Base-by-base conservation (phyloP, 2,113 vertebrate genomes). In the Sinocyclocheilus grahami region DNA sequence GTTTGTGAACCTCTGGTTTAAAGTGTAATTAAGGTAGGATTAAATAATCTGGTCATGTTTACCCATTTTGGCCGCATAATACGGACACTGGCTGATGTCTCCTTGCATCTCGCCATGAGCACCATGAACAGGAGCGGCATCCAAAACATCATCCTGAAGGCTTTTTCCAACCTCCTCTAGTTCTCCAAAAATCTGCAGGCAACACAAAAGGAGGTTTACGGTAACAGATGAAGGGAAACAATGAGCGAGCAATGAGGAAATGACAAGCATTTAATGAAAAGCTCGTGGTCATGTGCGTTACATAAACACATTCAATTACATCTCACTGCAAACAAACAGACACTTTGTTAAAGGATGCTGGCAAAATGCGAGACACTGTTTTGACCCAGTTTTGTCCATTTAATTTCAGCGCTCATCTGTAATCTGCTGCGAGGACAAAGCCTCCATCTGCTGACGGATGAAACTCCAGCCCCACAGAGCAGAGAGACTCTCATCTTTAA, bases 21-120 rank as follows among this genome's bases (percentile, higher is more conserved):
- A 76, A 0, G 24, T 14, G 6, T 13, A 51, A 46, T 24, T 14
- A 30, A 16, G 12, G 42, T 71, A 12, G 55, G 24, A 62, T 20
- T 55, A 6, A 58, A 22, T 30, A 20, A 5, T 58, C 33, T 53
- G 42, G 42, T 37, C 9, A 60, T 0, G 72, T 94, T 71, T 92
- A 97, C 96, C 96, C 71, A 89, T 95, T 84, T 95, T 93, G 12
- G 93, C 93, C n/a, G 95, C 86, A 4, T 97, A 98, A 93, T 97
- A 99, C 0, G 98, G 98, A 88, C 98, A 99, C 90, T 97, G 98
- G 83, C 91, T 95, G 58, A 95, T 58, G 90, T 99, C 97, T 90
- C 97, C 98, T 53, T 95, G 95, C 55, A 88, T 90, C 22, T 95
- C 96, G 0, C 96, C 96, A 0, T 99, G 97, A 89, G 93, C 76